Evolutionary conservation across 1,140 invertebrate species (phyloP).

Genomic region (Pemphigus obesinymphae): DNA sequence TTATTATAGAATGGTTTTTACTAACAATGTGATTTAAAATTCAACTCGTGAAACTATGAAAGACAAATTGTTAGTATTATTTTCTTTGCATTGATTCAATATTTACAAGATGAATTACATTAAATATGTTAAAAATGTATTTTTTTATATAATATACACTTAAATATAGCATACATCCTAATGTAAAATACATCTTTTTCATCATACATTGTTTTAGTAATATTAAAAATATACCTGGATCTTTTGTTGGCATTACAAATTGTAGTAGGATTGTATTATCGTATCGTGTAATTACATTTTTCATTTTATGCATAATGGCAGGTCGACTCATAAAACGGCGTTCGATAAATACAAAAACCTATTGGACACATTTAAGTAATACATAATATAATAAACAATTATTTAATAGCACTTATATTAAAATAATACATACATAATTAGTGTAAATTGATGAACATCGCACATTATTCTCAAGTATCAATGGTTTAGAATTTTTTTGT

Average conservation of each 20-base stretch:
- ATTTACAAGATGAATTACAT: no score
- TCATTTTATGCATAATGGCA: background rate
- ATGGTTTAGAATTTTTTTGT: slow-evolving; percentile 12
- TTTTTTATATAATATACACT: no score
- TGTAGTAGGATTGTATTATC: slow-evolving; percentile 29
- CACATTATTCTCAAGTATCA: background rate
- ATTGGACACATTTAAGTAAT: background rate
- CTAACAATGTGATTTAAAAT: no score
- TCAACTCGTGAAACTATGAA: no score
- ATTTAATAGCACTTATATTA: background rate
- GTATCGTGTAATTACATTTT: slow-evolving; percentile 4
- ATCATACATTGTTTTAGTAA: no score
- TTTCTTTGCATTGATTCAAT: no score
- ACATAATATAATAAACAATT: background rate
- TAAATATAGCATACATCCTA: no score
- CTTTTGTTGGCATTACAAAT: slow-evolving; percentile 6
- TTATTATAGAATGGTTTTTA: background rate
- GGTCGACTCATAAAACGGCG: background rate
- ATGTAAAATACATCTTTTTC: background rate
- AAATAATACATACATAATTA: slow-evolving; percentile 7
- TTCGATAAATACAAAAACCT: slow-evolving; percentile 35
- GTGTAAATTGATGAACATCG: background rate
- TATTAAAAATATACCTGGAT: slow-evolving; percentile 1
- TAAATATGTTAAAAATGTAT: background rate
- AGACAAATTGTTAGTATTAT: no score